These are phyloP conservation scores for Erynnis tages DNA, from an alignment of 2,888 invertebrate genomes.

Conservation along the genomic window DNA sequence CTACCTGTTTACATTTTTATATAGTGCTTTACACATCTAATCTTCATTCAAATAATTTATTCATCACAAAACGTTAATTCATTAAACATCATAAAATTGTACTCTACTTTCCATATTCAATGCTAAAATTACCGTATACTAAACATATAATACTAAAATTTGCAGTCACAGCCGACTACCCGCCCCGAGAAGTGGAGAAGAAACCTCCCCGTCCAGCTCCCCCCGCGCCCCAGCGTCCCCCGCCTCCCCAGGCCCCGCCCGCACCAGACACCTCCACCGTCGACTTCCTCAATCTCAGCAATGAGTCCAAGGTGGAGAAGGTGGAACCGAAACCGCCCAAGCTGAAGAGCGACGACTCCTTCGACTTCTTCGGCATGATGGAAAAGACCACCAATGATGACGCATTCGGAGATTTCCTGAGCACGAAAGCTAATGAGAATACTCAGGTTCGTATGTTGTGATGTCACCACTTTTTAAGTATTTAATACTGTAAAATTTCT, in stretches of 20 bases:
- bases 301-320: slow-evolving; percentile 40
- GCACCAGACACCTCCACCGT: slow-evolving; percentile 43
- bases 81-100: too few relatives aligned
- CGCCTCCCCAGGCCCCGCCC: slow-evolving; percentile 40
- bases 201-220: slow-evolving; percentile 52
- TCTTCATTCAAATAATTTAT: too few relatives aligned
- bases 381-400: slow-evolving; percentile 76
- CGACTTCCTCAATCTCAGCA: slow-evolving; percentile 62
- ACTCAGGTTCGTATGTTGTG: too few relatives aligned
- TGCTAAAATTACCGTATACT: too few relatives aligned
- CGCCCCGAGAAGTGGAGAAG: slow-evolving; percentile 46
- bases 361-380: slow-evolving; percentile 82
- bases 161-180: slow-evolving; percentile 61
- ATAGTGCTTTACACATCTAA: too few relatives aligned
- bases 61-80: too few relatives aligned
- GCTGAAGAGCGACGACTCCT: slow-evolving; percentile 71
- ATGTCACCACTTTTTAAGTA: too few relatives aligned
- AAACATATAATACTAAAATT: background rate
- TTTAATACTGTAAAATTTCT: too few relatives aligned
- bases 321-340: slow-evolving; percentile 35
- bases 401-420: slow-evolving; percentile 71
- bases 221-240: slow-evolving; percentile 42
- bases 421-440: slow-evolving; percentile 51
- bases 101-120: too few relatives aligned
- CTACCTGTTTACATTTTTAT: too few relatives aligned